These are phyloP conservation scores for Rhinoraja longicauda DNA, from an alignment of 2,797 vertebrate genomes.

Conservation along the genomic window DNA sequence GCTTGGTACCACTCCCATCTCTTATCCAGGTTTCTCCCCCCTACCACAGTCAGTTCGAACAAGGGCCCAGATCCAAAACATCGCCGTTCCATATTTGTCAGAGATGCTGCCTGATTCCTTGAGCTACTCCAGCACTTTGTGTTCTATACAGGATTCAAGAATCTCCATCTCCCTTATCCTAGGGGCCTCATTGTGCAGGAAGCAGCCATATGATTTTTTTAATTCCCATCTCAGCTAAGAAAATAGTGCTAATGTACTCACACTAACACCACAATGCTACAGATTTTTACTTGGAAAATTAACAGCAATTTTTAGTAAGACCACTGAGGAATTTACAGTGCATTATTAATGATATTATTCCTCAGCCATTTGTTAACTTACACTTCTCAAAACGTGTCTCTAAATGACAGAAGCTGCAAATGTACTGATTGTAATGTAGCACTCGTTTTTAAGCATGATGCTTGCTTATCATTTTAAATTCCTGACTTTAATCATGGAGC, in stretches of 20 bases:
- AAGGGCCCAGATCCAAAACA: too few species aligned
- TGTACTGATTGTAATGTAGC: not conserved
- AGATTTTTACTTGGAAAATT: conserved; percentile 1
- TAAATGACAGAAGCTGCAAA: not conserved
- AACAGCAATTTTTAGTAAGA: not conserved
- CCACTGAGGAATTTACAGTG: not conserved
- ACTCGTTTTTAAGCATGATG: not conserved
- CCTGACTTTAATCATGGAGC: not conserved
- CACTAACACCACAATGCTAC: not conserved
- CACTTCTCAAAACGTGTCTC: not conserved
- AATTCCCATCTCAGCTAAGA: not conserved
- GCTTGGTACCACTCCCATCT: too few species aligned
- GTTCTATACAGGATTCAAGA: too few species aligned
- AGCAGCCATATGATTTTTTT: not conserved
- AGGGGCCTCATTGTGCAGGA: not conserved
- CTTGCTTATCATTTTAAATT: not conserved
- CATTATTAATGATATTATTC: conserved; percentile 20
- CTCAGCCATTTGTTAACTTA: not conserved
- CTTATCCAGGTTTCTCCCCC: too few species aligned
- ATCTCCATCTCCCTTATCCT: not conserved
- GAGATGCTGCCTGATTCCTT: too few species aligned
- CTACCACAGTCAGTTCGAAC: too few species aligned
- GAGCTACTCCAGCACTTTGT: too few species aligned
- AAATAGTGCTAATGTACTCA: not conserved
- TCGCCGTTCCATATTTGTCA: too few species aligned